A percentile compares a stretch with the other conserved stretches of the same genome.
Evolutionary conservation across 2,797 vertebrate genomes (phyloP).

Genomic region (Serranus cabrilla): DNA sequence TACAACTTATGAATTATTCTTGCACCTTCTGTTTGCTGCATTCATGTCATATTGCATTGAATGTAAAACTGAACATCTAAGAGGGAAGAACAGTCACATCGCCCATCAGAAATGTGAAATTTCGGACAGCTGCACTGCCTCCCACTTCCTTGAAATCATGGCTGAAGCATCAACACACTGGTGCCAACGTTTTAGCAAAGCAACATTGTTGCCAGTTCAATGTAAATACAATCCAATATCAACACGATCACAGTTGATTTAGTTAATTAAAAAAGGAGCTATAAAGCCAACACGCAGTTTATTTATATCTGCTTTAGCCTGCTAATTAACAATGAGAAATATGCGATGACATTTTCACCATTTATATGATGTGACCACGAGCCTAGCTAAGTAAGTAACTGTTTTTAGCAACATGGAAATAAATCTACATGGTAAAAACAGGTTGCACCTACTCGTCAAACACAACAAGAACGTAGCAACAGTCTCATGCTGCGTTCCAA

Average conservation of each 20-base stretch:
- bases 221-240: conserved; percentile 21
- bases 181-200: conserved; percentile 10
- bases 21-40: background rate
- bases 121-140: conserved; percentile 33
- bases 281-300: background rate
- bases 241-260: conserved; percentile 27
- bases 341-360: conserved; percentile 6
- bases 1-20: background rate
- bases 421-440: too few relatives aligned
- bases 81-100: background rate
- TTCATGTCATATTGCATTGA: background rate
- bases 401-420: too few relatives aligned
- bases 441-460: too few relatives aligned
- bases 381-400: too few relatives aligned
- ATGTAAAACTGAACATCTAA: conserved; percentile 14
- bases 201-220: background rate
- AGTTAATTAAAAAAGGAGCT: conserved; percentile 15
- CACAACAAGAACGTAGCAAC: too few relatives aligned
- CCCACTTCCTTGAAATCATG: background rate
- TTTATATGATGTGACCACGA: too few relatives aligned
- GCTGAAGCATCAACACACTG: background rate
- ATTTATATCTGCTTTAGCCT: conserved; percentile 5
- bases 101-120: background rate
- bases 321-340: conserved; percentile 16
- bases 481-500: too few relatives aligned